These are phyloP conservation scores for Gerris buenoi DNA, from an alignment of 1,140 invertebrate species.

Conservation along the genomic window DNA sequence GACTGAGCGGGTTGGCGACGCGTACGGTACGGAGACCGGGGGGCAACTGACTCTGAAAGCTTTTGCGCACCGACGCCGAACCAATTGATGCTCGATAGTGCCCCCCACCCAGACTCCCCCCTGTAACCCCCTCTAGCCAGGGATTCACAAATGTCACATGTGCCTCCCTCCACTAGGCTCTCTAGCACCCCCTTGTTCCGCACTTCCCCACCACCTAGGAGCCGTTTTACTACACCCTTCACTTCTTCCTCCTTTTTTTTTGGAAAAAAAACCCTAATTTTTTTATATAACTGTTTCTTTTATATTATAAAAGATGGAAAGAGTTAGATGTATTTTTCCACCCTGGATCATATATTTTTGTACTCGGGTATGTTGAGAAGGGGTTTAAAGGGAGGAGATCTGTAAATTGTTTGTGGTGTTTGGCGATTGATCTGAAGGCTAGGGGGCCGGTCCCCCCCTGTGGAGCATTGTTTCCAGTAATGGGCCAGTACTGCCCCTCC, in stretches of 20 bases:
- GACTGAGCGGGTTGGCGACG: neutral
- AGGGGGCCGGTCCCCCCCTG: neutral
- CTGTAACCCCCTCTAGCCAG: neutral
- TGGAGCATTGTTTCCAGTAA: neutral
- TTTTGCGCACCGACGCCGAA: constrained; percentile 11
- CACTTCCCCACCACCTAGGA: too few relatives aligned
- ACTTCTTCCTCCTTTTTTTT: constrained; percentile 3
- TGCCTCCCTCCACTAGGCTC: neutral
- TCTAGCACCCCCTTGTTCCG: neutral
- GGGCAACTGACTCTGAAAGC: constrained; percentile 3
- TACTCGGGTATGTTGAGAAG: neutral
- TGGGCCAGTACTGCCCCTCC: constrained; percentile 6
- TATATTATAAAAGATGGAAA: neutral
- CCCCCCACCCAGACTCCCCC: constrained; percentile 7
- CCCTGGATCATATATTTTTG: too few relatives aligned
- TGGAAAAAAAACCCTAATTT: neutral
- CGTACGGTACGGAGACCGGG: neutral
- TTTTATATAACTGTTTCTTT: neutral
- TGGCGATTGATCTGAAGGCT: neutral
- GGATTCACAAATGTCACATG: constrained; percentile 6
- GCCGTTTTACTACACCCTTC: constrained; percentile 1
- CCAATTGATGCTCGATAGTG: constrained; percentile 16
- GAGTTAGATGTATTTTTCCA: neutral
- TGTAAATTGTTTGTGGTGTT: neutral
- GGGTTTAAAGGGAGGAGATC: neutral